Conservation (phyloP, 2,113 vertebrate genomes). For the Pagrus major region DNA sequence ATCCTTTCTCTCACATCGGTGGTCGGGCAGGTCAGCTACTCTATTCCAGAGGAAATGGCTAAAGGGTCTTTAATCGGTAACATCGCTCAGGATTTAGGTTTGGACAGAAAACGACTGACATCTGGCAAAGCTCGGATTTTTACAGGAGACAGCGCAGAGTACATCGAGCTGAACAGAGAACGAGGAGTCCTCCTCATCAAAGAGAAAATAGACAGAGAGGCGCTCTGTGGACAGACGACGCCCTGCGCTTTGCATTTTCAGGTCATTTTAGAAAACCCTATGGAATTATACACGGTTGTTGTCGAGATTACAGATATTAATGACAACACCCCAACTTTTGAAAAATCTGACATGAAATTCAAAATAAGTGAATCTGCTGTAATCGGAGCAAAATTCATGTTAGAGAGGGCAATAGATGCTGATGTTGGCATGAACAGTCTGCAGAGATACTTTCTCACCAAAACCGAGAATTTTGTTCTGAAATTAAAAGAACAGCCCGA, state of each 20-base stretch:
- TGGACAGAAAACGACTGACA: slow-evolving; percentile 68
- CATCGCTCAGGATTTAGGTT: slow-evolving; percentile 80
- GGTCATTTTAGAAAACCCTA: slow-evolving; percentile 81
- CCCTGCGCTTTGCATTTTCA: slow-evolving; percentile 83
- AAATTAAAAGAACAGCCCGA: slow-evolving; percentile 44
- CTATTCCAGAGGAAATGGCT: slow-evolving; percentile 81
- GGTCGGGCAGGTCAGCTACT: slow-evolving; percentile 70
- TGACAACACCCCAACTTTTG: slow-evolving; percentile 73
- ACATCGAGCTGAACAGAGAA: slow-evolving; percentile 77
- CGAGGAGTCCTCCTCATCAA: slow-evolving; percentile 78
- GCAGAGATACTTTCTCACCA: slow-evolving; percentile 69
- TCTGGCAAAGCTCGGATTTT: slow-evolving; percentile 77
- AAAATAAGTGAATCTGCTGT: slow-evolving; percentile 70
- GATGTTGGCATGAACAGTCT: slow-evolving; percentile 82
- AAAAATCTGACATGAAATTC: slow-evolving; percentile 71
- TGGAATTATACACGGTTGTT: slow-evolving; percentile 77
- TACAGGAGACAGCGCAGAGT: slow-evolving; percentile 71
- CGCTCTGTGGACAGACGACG: slow-evolving; percentile 74
- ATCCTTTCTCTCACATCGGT: slow-evolving; percentile 29
- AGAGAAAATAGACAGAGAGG: slow-evolving; percentile 84
- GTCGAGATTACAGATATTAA: slow-evolving; percentile 82
- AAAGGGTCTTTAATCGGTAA: slow-evolving; percentile 82
- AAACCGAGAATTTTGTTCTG: slow-evolving; percentile 74
- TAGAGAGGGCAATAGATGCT: slow-evolving; percentile 81
- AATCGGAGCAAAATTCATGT: slow-evolving; percentile 54